These are phyloP conservation scores for Eristalis intricaria DNA, from an alignment of 2,888 invertebrate species.

Conservation along the genomic window DNA sequence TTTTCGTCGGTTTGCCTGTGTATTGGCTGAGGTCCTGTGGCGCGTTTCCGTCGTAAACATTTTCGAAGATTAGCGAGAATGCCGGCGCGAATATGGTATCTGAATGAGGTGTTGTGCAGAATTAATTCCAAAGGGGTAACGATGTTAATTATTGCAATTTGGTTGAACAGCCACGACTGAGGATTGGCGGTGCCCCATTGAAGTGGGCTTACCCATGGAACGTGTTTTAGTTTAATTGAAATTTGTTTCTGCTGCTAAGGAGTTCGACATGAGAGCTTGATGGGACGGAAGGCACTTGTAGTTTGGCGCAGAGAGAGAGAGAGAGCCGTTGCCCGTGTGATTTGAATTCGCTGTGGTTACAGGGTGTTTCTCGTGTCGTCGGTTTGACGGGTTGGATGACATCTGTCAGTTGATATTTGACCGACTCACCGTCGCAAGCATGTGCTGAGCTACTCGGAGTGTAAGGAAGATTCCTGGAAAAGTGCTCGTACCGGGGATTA, in stretches of 20 bases:
- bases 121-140: constrained; percentile 43
- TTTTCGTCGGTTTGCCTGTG: background rate
- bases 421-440: too few species aligned
- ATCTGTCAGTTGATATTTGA: too few species aligned
- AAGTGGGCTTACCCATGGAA: constrained; percentile 17
- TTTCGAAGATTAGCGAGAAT: constrained; percentile 33
- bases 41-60: constrained; percentile 40
- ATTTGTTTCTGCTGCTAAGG: background rate
- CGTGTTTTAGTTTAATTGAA: constrained; percentile 38
- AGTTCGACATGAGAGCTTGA: background rate
- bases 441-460: too few species aligned
- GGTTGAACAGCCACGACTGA: background rate
- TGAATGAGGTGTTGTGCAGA: constrained; percentile 33
- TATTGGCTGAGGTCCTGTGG: constrained; percentile 11
- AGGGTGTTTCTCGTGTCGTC: too few species aligned
- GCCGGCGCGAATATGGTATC: constrained; percentile 35
- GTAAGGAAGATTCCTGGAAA: too few species aligned
- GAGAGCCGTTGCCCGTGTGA: background rate
- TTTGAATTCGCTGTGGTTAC: too few species aligned
- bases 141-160: constrained; percentile 46
- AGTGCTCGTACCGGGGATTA: too few species aligned
- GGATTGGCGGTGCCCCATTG: background rate
- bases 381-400: too few species aligned
- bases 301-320: background rate
- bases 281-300: background rate